Percentiles rank a stretch among this genome's conserved stretches.
phyloP scores from a whole-genome alignment of 2,888 invertebrate genomes.

The Chaitophorus viminalis region DNA sequence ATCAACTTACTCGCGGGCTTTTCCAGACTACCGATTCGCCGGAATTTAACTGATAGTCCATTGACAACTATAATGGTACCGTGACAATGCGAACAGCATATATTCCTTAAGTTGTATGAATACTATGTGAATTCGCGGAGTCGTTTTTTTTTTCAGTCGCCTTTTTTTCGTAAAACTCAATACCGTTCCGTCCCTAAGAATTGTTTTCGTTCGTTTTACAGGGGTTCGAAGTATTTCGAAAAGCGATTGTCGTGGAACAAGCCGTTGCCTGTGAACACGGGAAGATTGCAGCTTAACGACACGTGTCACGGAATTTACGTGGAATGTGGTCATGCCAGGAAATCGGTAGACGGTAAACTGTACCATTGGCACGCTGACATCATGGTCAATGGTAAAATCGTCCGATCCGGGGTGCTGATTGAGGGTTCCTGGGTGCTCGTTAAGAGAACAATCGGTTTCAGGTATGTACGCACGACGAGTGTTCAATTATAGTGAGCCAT shows the following conservation, averaged over 20 bases:
- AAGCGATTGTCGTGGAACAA: slow-evolving; percentile 34
- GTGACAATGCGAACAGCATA: too few species aligned
- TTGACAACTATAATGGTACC: too few species aligned
- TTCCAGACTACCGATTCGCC: too few species aligned
- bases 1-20: too few species aligned
- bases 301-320: slow-evolving; percentile 58
- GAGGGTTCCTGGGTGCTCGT: slow-evolving; percentile 76
- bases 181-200: too few species aligned
- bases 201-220: slow-evolving; percentile 64
- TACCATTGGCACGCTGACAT: slow-evolving; percentile 70
- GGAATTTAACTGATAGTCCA: too few species aligned
- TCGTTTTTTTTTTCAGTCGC: too few species aligned
- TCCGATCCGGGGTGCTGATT: slow-evolving; percentile 77
- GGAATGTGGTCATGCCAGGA: slow-evolving; percentile 58
- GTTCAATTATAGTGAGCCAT: too few species aligned
- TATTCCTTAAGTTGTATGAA: too few species aligned
- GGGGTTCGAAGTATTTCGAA: slow-evolving; percentile 57
- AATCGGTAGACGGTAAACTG: slow-evolving; percentile 1
- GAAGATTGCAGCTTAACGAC: neutral
- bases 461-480: neutral
- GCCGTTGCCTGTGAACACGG: slow-evolving; percentile 6
- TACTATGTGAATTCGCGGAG: too few species aligned
- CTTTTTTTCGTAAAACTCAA: too few species aligned
- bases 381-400: slow-evolving; percentile 76
- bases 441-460: slow-evolving; percentile 65